phyloP scores from a whole-genome alignment of 2,797 vertebrate genomes.

The Cuculus canorus region DNA sequence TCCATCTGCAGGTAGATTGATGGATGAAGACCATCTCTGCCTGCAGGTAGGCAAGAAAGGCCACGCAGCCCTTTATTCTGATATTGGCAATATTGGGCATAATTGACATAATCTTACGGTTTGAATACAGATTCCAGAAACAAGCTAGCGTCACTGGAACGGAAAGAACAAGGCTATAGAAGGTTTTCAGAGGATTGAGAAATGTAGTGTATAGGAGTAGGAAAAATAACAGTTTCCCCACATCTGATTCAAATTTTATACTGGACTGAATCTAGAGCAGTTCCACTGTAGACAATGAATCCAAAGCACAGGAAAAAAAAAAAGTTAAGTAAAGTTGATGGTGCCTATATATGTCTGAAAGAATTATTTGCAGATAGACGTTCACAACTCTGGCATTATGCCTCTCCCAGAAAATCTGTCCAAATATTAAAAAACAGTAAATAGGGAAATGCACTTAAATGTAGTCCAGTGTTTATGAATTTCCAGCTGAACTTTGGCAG shows the following conservation, averaged over 20 bases:
- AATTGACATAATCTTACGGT: background rate
- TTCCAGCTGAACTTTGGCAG: slow-evolving; percentile 41
- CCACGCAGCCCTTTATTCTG: background rate
- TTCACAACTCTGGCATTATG: background rate
- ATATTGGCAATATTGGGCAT: background rate
- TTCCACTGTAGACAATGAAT: background rate
- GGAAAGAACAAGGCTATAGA: background rate
- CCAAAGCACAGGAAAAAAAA: background rate
- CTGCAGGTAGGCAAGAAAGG: background rate
- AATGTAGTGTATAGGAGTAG: background rate
- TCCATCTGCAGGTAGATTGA: background rate
- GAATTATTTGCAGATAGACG: background rate
- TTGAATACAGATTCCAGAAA: slow-evolving; percentile 6
- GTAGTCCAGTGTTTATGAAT: background rate
- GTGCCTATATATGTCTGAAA: background rate
- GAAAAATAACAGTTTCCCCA: background rate
- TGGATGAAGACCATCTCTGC: background rate
- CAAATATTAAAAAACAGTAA: slow-evolving; percentile 6
- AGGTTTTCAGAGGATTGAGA: background rate
- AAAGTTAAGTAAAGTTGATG: background rate
- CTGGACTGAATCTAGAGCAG: background rate
- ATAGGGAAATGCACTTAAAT: slow-evolving; percentile 10
- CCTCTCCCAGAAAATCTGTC: slow-evolving; percentile 6
- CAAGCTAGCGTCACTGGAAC: background rate
- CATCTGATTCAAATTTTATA: slow-evolving; percentile 38